A percentile compares a stretch with the other conserved stretches of the same genome.
Conservation (phyloP, 2,888 invertebrate species). For the Unio pictorum region DNA sequence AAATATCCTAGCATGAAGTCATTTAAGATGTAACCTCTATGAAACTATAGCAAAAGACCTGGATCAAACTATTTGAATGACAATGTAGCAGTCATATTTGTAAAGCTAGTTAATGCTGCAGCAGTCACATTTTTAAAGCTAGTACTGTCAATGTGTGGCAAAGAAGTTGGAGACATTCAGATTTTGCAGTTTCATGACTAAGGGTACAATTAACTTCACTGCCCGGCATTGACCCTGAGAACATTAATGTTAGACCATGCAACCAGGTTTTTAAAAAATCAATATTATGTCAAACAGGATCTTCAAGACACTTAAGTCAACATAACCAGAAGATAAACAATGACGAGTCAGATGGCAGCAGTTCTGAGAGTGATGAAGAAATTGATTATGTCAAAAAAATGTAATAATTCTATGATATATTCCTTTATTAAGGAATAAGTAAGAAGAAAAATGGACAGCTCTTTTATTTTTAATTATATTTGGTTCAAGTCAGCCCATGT, state of each 20-base stretch:
- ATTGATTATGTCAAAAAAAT: no score
- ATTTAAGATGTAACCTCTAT: no score
- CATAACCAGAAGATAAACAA: no score
- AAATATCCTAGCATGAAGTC: no score
- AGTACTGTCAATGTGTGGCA: not conserved
- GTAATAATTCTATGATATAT: no score
- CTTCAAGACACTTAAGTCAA: not conserved
- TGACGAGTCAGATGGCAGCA: no score
- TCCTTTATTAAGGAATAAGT: no score
- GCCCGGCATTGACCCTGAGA: slow-evolving; percentile 6
- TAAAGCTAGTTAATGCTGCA: not conserved
- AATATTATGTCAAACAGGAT: not conserved
- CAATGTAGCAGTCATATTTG: slow-evolving; percentile 5
- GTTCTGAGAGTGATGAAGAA: no score
- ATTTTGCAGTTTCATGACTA: slow-evolving; percentile 7
- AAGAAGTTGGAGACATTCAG: not conserved
- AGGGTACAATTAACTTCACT: slow-evolving; percentile 13
- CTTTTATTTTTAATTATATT: no score
- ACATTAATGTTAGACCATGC: slow-evolving; percentile 1
- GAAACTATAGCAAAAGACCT: slow-evolving; percentile 3
- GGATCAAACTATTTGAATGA: slow-evolving; percentile 5
- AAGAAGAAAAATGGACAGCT: no score
- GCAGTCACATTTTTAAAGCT: slow-evolving; percentile 4
- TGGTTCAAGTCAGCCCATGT: no score
- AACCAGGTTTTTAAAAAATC: not conserved